Evolutionary conservation across 1,140 invertebrate genomes (phyloP).

Genomic region (Ceratina australensis): DNA sequence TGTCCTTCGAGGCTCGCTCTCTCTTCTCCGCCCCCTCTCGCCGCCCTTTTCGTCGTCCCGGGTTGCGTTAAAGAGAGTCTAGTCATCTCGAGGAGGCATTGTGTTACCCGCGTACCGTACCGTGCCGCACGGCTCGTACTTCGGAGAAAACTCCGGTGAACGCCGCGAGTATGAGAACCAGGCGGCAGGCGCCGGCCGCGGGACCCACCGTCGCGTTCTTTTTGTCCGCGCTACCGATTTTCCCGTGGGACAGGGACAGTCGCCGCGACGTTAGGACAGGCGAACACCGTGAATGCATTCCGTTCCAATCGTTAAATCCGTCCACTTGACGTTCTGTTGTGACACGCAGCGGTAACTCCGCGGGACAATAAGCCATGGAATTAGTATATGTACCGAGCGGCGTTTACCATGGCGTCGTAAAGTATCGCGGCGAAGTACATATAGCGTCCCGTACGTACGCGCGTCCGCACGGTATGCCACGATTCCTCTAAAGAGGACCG

Average conservation of each 20-base stretch:
- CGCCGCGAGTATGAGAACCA: slow-evolving; percentile 21
- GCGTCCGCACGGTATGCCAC: neutral
- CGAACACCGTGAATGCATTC: neutral
- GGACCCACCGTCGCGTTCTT: neutral
- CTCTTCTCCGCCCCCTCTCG: slow-evolving; percentile 42
- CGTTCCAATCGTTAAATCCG: neutral
- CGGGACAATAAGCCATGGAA: too few relatives aligned
- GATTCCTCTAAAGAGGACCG: neutral
- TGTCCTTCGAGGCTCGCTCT: slow-evolving; percentile 70
- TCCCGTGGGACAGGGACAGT: neutral
- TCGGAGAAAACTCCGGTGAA: slow-evolving; percentile 58
- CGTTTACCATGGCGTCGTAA: neutral
- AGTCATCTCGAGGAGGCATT: slow-evolving; percentile 74
- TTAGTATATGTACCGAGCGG: too few relatives aligned
- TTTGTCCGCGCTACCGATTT: neutral
- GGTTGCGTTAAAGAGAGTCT: slow-evolving; percentile 63
- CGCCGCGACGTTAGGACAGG: neutral
- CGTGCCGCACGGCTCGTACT: slow-evolving; percentile 46
- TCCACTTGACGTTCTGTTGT: too few relatives aligned
- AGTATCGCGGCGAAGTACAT: neutral
- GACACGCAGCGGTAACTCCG: too few relatives aligned
- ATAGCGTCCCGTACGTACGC: neutral
- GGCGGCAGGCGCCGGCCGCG: neutral
- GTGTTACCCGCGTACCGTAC: slow-evolving; percentile 65
- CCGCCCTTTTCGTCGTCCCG: slow-evolving; percentile 48